phyloP scores from a whole-genome alignment of 2,888 invertebrate species.

The Drosophila monieri region DNA sequence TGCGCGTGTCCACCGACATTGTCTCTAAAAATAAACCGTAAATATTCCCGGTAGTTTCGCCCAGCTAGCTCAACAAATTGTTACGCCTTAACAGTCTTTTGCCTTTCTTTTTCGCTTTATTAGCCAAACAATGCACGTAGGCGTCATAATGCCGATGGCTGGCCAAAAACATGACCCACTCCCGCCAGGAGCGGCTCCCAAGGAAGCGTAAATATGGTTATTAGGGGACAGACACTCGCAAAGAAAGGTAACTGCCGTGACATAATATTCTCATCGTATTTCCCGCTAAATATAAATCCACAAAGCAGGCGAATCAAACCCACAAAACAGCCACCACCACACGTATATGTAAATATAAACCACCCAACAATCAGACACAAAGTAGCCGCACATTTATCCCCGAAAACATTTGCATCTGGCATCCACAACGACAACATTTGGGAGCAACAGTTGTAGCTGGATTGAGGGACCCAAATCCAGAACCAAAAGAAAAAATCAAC shows the following conservation, averaged over 20 bases:
- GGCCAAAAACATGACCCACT: constrained; percentile 50
- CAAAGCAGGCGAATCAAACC: constrained; percentile 34
- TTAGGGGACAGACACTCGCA: constrained; percentile 4
- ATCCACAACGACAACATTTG: constrained; percentile 28
- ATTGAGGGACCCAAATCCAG: neutral
- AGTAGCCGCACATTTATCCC: constrained; percentile 52
- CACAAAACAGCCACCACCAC: constrained; percentile 36
- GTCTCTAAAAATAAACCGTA: constrained; percentile 56
- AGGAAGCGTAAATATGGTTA: constrained; percentile 56
- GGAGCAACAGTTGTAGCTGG: constrained; percentile 29
- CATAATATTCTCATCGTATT: constrained; percentile 48
- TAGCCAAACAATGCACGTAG: constrained; percentile 77
- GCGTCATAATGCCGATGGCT: constrained; percentile 54
- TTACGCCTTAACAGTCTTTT: neutral
- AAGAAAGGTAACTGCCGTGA: constrained; percentile 55
- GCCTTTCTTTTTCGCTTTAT: constrained; percentile 65
- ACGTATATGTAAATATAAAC: constrained; percentile 6
- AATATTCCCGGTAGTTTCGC: constrained; percentile 43
- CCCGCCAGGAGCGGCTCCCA: constrained; percentile 28
- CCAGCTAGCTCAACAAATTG: constrained; percentile 3
- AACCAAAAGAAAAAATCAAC: constrained; percentile 1
- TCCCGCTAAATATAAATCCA: constrained; percentile 31
- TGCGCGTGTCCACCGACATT: constrained; percentile 14
- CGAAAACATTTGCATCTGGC: constrained; percentile 37
- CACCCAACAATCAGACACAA: constrained; percentile 62